Conservation (phyloP, 2,888 invertebrate genomes). For the Latheticus oryzae region DNA sequence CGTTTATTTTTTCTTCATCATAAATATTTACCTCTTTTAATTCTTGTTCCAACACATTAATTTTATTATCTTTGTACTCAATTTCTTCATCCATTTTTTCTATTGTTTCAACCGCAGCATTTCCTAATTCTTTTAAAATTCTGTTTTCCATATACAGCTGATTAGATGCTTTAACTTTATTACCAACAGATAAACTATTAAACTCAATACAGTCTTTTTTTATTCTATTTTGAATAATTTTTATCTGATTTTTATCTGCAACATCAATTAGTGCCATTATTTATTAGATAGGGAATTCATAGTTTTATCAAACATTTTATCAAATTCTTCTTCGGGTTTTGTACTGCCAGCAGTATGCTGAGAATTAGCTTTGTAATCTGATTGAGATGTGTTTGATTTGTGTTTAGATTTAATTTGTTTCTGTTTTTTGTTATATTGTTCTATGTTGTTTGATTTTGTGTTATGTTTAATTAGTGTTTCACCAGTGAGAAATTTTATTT, state of each 20-base stretch:
- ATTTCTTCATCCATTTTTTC: no score
- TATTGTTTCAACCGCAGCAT: no score
- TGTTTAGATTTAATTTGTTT: no score
- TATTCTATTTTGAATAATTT: constrained; percentile 18
- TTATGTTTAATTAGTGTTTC: no score
- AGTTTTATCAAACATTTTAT: no score
- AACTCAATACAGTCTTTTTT: constrained; percentile 14
- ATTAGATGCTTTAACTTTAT: constrained; percentile 12
- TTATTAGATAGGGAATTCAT: no score
- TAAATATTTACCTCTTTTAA: constrained; percentile 23
- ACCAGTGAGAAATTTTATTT: constrained; percentile 20
- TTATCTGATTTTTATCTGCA: constrained; percentile 17
- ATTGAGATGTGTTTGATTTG: constrained; percentile 15
- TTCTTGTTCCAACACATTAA: constrained; percentile 26
- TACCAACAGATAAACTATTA: constrained; percentile 16
- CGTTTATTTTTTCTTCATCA: constrained; percentile 28
- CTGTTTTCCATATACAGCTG: no score
- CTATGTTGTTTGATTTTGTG: no score
- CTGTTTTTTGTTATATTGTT: no score
- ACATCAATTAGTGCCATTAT: no score
- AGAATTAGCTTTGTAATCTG: constrained; percentile 12
- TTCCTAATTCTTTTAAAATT: no score
- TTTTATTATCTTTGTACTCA: no score
- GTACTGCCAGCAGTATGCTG: constrained; percentile 11
- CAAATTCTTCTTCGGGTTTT: constrained; percentile 12